Conservation (phyloP, 2,797 vertebrate species). For the Protonibea diacanthus region DNA sequence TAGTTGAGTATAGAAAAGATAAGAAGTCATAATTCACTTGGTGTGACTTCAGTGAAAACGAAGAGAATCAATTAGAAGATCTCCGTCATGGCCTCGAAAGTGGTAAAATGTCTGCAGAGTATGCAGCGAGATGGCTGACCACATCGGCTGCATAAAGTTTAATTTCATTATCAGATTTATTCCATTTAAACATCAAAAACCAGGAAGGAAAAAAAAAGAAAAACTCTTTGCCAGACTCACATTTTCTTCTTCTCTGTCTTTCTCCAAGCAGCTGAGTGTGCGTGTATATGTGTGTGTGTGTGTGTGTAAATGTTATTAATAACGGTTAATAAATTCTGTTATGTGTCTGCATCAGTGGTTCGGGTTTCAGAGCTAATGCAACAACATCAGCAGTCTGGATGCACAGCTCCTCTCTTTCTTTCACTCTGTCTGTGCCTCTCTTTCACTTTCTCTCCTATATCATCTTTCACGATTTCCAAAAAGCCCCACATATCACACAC, state of each 20-base stretch:
- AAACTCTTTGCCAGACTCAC: background rate
- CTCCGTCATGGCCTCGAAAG: background rate
- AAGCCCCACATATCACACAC: slow-evolving; percentile 32
- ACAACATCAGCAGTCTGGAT: slow-evolving; percentile 50
- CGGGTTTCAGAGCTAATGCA: slow-evolving; percentile 66
- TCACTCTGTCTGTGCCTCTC: slow-evolving; percentile 33
- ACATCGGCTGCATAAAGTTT: background rate
- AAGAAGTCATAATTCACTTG: background rate
- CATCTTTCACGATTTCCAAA: slow-evolving; percentile 68
- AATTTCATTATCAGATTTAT: slow-evolving; percentile 12
- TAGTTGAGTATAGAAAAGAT: background rate
- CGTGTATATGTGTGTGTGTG: background rate
- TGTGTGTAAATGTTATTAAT: slow-evolving; percentile 56
- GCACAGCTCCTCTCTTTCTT: slow-evolving; percentile 35
- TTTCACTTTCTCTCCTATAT: slow-evolving; percentile 45
- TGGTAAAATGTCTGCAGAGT: background rate
- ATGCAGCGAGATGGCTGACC: background rate
- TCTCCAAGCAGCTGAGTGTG: slow-evolving; percentile 21
- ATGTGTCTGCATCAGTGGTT: slow-evolving; percentile 53
- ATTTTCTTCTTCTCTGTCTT: background rate
- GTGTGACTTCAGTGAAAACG: background rate
- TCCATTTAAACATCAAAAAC: slow-evolving; percentile 6
- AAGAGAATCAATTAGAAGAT: background rate
- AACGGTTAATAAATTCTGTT: slow-evolving; percentile 57
- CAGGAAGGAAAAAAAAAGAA: background rate